Evolutionary conservation across 2,797 vertebrate species (phyloP).

Genomic region (Gorsachius magnificus): DNA sequence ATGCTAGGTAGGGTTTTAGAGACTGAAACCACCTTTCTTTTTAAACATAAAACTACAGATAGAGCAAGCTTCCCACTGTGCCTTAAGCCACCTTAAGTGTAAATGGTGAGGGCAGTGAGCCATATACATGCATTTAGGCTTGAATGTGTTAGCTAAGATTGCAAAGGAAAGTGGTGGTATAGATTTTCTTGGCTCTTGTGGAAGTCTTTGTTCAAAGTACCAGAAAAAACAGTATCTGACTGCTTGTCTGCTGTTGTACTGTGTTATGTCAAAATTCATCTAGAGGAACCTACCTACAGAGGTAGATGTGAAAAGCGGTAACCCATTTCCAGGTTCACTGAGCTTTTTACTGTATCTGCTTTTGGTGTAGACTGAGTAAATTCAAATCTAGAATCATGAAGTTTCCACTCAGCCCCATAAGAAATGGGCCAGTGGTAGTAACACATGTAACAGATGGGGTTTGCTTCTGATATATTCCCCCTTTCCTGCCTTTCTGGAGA

Average conservation of each 20-base stretch:
- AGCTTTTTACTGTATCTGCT: neutral
- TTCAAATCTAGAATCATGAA: neutral
- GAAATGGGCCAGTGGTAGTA: neutral
- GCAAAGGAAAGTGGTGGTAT: neutral
- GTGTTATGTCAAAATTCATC: neutral
- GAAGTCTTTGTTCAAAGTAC: neutral
- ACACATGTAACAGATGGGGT: neutral
- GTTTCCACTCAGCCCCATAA: neutral
- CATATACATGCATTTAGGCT: neutral
- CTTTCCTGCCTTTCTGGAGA: neutral
- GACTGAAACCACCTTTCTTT: neutral
- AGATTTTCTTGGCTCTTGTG: neutral
- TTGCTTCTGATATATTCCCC: neutral
- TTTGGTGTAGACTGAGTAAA: neutral
- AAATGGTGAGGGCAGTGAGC: neutral
- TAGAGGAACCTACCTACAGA: neutral
- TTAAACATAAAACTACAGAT: neutral
- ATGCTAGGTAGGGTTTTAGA: neutral
- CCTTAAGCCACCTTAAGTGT: neutral
- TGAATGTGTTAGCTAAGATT: neutral
- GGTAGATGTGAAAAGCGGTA: neutral
- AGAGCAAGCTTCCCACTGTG: neutral
- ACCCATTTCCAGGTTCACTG: neutral
- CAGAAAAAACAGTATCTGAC: neutral
- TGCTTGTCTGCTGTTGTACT: neutral